A percentile compares a stretch with the other conserved stretches of the same genome.
Evolutionary conservation across 2,888 invertebrate genomes (phyloP).

Genomic region (Cephus sareptanus): DNA sequence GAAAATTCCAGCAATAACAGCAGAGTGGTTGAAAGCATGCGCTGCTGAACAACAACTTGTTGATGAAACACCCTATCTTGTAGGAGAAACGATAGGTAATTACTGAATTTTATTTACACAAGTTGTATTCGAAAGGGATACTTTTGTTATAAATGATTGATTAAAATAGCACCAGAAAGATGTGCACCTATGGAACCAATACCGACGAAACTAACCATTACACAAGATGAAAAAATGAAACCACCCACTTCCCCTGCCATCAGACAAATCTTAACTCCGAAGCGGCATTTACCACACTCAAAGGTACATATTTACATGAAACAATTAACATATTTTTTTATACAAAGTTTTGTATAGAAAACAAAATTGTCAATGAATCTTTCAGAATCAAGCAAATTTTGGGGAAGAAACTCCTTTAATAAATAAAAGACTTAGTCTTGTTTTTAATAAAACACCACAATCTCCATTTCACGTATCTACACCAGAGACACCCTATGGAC

Average conservation of each 20-base stretch:
- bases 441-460: constrained; percentile 55
- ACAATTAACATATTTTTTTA: neutral
- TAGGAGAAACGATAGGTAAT: constrained; percentile 70
- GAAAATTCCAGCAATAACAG: constrained; percentile 83
- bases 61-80: constrained; percentile 70
- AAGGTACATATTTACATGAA: constrained; percentile 23
- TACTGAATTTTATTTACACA: constrained; percentile 11
- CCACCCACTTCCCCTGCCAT: constrained; percentile 26
- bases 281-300: constrained; percentile 35
- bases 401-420: constrained; percentile 43
- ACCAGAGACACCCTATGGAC: constrained; percentile 71
- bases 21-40: constrained; percentile 82
- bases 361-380: neutral
- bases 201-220: constrained; percentile 6
- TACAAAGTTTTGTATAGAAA: neutral
- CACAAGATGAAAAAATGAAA: constrained; percentile 19
- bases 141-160: neutral
- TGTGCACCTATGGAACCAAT: constrained; percentile 1
- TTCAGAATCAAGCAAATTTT: constrained; percentile 28
- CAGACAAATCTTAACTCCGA: constrained; percentile 44
- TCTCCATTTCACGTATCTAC: constrained; percentile 67
- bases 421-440: constrained; percentile 51
- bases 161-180: constrained; percentile 34
- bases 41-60: constrained; percentile 70
- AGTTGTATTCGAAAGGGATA: neutral